phyloP scores from a whole-genome alignment of 2,888 invertebrate species.

The Ferdinandea cuprea region DNA sequence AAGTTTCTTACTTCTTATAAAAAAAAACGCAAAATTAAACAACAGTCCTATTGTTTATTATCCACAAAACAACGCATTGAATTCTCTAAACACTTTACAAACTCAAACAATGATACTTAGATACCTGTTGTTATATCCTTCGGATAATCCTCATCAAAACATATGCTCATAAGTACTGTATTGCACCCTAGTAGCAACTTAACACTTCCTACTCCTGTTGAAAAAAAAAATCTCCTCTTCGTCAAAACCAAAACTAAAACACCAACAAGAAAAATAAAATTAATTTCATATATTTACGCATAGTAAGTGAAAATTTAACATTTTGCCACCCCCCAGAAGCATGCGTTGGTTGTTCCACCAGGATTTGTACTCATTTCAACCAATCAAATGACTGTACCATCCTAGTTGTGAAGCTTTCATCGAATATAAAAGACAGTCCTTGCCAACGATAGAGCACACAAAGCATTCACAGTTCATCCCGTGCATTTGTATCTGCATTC shows the following conservation, averaged over 20 bases:
- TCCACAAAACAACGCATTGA: not conserved
- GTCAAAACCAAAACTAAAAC: constrained; percentile 41
- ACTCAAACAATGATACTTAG: constrained; percentile 41
- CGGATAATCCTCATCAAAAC: constrained; percentile 48
- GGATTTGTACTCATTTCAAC: constrained; percentile 43
- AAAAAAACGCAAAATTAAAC: not conserved
- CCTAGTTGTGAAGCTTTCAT: constrained; percentile 68
- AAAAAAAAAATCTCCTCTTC: constrained; percentile 18
- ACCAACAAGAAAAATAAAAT: constrained; percentile 19
- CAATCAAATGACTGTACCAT: constrained; percentile 54
- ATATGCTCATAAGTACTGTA: constrained; percentile 60
- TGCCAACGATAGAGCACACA: constrained; percentile 67
- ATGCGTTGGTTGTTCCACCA: constrained; percentile 71
- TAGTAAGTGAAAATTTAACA: constrained; percentile 65
- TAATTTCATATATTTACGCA: constrained; percentile 58
- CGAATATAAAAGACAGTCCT: constrained; percentile 74
- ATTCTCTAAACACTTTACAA: constrained; percentile 1
- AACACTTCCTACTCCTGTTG: constrained; percentile 15
- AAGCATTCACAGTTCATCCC: constrained; percentile 72
- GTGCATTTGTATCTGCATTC: constrained; percentile 66
- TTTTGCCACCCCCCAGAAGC: constrained; percentile 45
- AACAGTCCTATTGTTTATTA: not conserved
- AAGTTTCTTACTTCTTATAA: too few relatives aligned
- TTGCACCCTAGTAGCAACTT: constrained; percentile 35
- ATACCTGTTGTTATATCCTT: constrained; percentile 22